Conservation (phyloP, 2,113 vertebrate genomes). For the Numenius arquata region DNA sequence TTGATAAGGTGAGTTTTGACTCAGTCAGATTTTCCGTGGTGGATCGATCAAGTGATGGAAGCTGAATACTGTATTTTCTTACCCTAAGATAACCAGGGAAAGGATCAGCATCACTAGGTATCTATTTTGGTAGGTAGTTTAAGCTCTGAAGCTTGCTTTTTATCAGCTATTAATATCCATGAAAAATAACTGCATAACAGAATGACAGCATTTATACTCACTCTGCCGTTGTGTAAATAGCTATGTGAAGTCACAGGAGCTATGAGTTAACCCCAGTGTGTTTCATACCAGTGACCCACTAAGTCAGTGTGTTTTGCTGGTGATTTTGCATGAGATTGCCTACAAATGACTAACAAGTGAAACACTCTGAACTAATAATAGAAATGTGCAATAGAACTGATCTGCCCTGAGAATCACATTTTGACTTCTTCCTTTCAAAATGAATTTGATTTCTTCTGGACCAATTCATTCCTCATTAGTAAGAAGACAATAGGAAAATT, state of each 20-base stretch:
- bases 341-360: background rate
- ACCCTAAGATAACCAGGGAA: background rate
- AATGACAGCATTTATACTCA: background rate
- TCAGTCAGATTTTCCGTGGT: background rate
- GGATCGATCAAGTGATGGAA: background rate
- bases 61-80: conserved; percentile 23
- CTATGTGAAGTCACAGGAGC: background rate
- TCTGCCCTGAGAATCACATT: background rate
- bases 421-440: background rate
- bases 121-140: conserved; percentile 4
- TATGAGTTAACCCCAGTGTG: background rate
- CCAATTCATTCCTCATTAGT: conserved; percentile 40
- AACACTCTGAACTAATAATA: background rate
- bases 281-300: background rate
- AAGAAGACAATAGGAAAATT: conserved; percentile 42
- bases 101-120: background rate
- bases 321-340: background rate
- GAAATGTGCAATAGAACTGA: background rate
- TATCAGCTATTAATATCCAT: background rate
- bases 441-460: conserved; percentile 16
- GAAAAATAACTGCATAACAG: background rate
- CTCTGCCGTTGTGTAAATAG: background rate
- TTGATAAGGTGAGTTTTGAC: conserved; percentile 32
- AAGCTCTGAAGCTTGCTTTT: conserved; percentile 22
- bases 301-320: background rate